Conservation (phyloP, 2,888 invertebrate genomes). For the Cacoxenus indagator region DNA sequence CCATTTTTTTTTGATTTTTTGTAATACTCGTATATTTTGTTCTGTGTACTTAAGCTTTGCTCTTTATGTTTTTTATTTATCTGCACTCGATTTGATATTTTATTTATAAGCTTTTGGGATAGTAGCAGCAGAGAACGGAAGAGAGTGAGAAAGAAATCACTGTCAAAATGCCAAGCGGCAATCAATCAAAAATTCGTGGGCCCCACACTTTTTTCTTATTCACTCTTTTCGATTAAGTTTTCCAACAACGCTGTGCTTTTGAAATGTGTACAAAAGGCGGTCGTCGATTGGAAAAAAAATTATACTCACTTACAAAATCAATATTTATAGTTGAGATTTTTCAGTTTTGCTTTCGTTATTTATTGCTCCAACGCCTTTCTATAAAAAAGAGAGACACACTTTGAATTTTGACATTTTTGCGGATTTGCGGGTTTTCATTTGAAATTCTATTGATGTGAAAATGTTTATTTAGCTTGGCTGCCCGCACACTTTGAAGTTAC, state of each 20-base stretch:
- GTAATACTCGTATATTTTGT: slow-evolving; percentile 19
- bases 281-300: neutral
- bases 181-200: slow-evolving; percentile 58
- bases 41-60: slow-evolving; percentile 26
- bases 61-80: slow-evolving; percentile 21
- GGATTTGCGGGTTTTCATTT: neutral
- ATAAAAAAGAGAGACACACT: neutral
- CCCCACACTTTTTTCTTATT: slow-evolving; percentile 27
- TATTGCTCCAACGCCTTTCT: neutral
- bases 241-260: neutral
- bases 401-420: slow-evolving; percentile 10
- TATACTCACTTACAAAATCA: slow-evolving; percentile 41
- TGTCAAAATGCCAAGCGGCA: slow-evolving; percentile 58
- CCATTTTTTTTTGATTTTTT: slow-evolving; percentile 31
- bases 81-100: slow-evolving; percentile 42
- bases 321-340: slow-evolving; percentile 34
- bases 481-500: neutral
- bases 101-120: slow-evolving; percentile 52
- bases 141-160: slow-evolving; percentile 32
- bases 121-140: slow-evolving; percentile 11
- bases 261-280: neutral
- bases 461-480: neutral
- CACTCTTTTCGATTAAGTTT: slow-evolving; percentile 5
- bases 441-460: neutral
- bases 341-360: slow-evolving; percentile 2